Evolutionary conservation across 2,113 vertebrate species (phyloP), one percentile per base, ranked within the genome.

Genomic region (Rhinopithecus roxellana): DNA sequence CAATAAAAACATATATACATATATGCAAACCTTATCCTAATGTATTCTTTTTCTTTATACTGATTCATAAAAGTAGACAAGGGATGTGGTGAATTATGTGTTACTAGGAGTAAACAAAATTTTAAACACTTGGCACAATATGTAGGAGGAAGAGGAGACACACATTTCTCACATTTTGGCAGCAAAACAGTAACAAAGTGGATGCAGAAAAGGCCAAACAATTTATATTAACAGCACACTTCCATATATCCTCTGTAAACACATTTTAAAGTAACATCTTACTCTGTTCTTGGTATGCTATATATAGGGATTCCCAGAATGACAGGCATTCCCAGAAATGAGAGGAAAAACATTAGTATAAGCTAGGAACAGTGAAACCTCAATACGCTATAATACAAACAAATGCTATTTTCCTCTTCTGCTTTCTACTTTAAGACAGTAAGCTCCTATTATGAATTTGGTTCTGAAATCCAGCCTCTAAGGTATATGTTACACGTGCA

Each of bases 1-100:
- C 77, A 92, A 80, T 78, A 94, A 95, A 90, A 72, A 83, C 81
- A 97, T 52, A 82, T 45, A 45, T 3, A 95, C 2, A 59, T 50
- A 74, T 85, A 84, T 22, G 90, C 75, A 96, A 92, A 93, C 45
- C 80, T 96, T 88, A 96, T 70, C 79, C 77, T 97, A 96, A 94
- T 69, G 6, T 5, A 92, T 27, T 30, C 8, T 61, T 97, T 97
- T 94, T 87, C 80, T 93, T 94, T 96, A 92, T 64, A 82, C 5
- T 85, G 57, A 77, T 90, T 96, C n/a, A 43, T 77, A 72, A 95
- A 93, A 81, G 45, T 69, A 78, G 64, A 30, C 80, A 85, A 74
- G 57, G 27, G 50, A 79, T 92, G 67, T 84, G 35, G 69, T 48
- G 67, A 93, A 82, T 88, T 90, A 85, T 22, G n/a, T 83, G 40